Evolutionary conservation across 2,113 vertebrate genomes (phyloP), one percentile per base, ranked within the genome.

Genomic region (Clarias gariepinus): DNA sequence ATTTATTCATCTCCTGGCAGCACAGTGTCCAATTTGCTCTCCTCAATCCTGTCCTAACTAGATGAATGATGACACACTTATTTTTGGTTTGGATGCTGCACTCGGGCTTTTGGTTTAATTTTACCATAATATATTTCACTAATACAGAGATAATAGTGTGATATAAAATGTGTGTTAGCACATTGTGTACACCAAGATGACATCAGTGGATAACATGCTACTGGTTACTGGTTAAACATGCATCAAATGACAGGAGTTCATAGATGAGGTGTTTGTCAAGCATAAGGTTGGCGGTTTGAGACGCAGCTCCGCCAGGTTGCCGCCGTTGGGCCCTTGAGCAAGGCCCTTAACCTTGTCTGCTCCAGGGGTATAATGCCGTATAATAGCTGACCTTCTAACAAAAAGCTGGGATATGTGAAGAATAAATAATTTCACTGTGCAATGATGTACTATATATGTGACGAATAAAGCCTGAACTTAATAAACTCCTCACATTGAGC

Each of bases 11-110:
- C 79, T 28, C 81, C 78, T 64, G 71, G 60, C 41, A 47, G 81
- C 25, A 30, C 28, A 57, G 61, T 12, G 63, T 58, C 63, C 28
- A 58, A 33, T 69, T 73, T 73, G 78, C 52, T 85, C 55, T 18
- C 61, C 61, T 80, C 28, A 66, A 25, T 41, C 82, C 58, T 58
- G 16, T n/a, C 73, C 28, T 41, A 30, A 63, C 33, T 28, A 73
- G 58, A 81, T 81, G 33, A 41, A 81, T 81, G 60, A 63, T 64
- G 80, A 64, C 60, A 80, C n/a, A n/a, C 18, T 81, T 61, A 61
- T 47, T n/a, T 82, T 82, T 66, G 78, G 57, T 61, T 81, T 18
- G 76, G 21, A 68, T 80, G 30, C 58, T 58, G n/a, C 63, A 61
- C 53, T 81, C 36, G 55, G 28, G 53, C 28, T 30, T 79, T 47